Base-by-base conservation (phyloP, 2,113 vertebrate genomes). In the Pterocles orientalis region DNA sequence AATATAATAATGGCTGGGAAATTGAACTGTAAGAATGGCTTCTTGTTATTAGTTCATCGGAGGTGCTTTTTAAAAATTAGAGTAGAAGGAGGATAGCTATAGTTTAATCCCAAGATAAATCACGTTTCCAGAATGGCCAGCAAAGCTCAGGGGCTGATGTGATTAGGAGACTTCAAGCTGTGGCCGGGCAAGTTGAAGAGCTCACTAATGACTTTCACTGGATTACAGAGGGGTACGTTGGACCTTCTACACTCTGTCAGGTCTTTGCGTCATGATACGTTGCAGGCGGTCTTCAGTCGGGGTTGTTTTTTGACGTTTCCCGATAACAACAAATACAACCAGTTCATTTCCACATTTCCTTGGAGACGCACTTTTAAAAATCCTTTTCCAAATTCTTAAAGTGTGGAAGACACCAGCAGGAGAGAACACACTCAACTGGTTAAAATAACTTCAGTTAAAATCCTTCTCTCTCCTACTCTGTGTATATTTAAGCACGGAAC, bases 91-190 rank as follows among this genome's bases (percentile, higher is more conserved):
- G 36, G 75, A 88, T 24, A 71, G 65, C 90, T 88, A 12, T 18
- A 85, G 57, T 60, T 94, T 94, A 94, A 95, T 92, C 86, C 85
- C 79, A 80, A 93, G 81, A 93, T 93, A 93, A 92, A 96, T 93
- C 65, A 85, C 9, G 9, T 47, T 83, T 71, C 82, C 71, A 53
- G 73, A 93, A 50, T 33, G 58, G 48, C 39, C 18, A 70, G 69
- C 56, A 76, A 90, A 79, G 71, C 85, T 85, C 62, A 24, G 62
- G 66, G 61, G 51, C 10, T 94, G 84, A 85, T 94, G 34, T 28
- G 76, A 94, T 94, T 91, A 91, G 76, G 41, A 92, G 75, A 56
- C 71, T 54, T 76, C 69, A 69, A 82, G 82, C 77, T 18, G 58
- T 48, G 88, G 47, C 62, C 60, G 50, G 33, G 66, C 80, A 91